These are phyloP conservation scores for Setophaga coronata DNA, from an alignment of 2,113 vertebrate genomes.

Conservation along the genomic window DNA sequence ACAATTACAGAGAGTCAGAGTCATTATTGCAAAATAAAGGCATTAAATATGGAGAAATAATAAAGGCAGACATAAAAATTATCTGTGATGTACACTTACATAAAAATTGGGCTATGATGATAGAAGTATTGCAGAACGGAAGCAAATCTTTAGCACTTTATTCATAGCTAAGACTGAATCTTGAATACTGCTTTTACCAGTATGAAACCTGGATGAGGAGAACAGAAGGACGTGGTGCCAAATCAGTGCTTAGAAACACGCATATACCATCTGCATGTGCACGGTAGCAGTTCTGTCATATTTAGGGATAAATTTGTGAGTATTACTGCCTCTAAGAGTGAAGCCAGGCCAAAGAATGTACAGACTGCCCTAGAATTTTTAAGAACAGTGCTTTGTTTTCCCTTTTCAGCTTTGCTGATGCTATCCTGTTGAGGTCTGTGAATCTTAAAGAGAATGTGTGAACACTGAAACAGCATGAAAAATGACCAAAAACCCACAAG, in stretches of 20 bases:
- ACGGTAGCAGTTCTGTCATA: background rate
- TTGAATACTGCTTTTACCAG: background rate
- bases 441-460: background rate
- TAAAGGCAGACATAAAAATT: background rate
- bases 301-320: background rate
- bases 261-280: background rate
- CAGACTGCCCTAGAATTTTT: background rate
- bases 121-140: background rate
- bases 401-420: background rate
- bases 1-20: accelerated
- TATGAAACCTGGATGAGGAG: background rate
- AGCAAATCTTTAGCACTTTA: background rate
- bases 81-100: background rate
- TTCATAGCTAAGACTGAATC: background rate
- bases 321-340: background rate
- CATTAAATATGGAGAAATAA: background rate
- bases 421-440: background rate
- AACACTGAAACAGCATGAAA: background rate
- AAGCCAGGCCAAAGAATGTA: background rate
- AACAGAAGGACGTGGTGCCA: background rate
- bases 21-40: background rate
- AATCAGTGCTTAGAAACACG: background rate
- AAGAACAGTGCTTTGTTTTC: background rate
- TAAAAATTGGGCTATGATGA: background rate
- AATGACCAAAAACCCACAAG: background rate